These are phyloP conservation scores for Galerucella nymphaeae DNA, from an alignment of 2,888 invertebrate genomes.

Conservation along the genomic window DNA sequence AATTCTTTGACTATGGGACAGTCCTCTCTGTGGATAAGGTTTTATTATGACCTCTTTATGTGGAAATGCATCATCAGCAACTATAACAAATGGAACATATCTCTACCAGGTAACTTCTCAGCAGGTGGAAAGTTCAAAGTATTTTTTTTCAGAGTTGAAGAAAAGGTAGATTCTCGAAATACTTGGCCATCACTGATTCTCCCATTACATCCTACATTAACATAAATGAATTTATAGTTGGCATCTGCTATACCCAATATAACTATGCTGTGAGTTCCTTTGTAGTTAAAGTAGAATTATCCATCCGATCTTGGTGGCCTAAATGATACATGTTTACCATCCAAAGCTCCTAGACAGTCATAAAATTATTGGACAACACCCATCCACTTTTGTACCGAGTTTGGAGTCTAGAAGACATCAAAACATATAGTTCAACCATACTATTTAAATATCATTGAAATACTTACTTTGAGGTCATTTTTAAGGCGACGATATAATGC, in stretches of 20 bases:
- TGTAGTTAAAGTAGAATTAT: background rate
- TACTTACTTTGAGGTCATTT: background rate
- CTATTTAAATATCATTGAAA: background rate
- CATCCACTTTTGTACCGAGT: conserved; percentile 14
- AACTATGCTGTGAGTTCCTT: background rate
- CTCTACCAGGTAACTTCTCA: background rate
- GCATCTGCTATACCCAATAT: background rate
- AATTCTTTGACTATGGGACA: too few relatives aligned
- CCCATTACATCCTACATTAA: background rate
- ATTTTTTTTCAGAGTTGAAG: background rate
- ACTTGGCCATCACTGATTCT: background rate
- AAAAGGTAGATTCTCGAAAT: background rate
- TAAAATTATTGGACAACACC: conserved; percentile 13
- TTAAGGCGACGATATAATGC: conserved; percentile 5
- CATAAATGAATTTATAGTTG: background rate
- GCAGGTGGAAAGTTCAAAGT: background rate
- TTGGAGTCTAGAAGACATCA: conserved; percentile 7
- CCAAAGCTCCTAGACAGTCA: conserved; percentile 4
- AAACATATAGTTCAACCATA: background rate
- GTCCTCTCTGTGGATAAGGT: too few relatives aligned
- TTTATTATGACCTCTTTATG: too few relatives aligned
- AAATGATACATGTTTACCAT: conserved; percentile 9
- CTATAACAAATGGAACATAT: too few relatives aligned
- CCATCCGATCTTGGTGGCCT: conserved; percentile 8
- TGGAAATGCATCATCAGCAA: too few relatives aligned